phyloP scores from a whole-genome alignment of 2,113 vertebrate genomes.

The Microtus ochrogaster region DNA sequence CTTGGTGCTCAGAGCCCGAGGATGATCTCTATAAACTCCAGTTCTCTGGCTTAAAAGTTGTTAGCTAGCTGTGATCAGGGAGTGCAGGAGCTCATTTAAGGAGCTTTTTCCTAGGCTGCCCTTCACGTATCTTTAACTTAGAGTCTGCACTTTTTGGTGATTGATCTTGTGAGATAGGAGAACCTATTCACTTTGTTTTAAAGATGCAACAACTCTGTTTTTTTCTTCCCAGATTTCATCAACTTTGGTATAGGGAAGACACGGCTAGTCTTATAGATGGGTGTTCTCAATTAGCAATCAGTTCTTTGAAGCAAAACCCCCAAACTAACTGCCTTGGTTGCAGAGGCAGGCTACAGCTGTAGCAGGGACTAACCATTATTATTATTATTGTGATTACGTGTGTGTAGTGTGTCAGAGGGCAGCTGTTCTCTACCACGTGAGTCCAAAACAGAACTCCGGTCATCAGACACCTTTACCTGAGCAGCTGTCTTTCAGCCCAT shows the following conservation, averaged over 20 bases:
- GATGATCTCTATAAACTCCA: not conserved
- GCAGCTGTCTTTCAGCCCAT: not conserved
- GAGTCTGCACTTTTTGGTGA: not conserved
- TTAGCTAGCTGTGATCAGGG: not conserved
- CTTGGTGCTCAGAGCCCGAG: not conserved
- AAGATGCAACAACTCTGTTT: not conserved
- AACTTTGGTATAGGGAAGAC: not conserved
- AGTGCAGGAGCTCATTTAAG: not conserved
- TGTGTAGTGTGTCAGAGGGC: not conserved
- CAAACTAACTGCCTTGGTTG: no score
- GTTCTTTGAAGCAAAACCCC: conserved; percentile 38
- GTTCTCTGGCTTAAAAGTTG: not conserved
- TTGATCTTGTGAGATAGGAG: not conserved
- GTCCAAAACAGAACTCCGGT: not conserved
- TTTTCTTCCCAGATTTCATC: not conserved
- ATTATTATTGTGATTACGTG: not conserved
- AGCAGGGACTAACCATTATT: not conserved
- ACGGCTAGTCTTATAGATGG: not conserved
- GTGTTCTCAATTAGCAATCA: not conserved
- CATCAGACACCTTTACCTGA: not conserved
- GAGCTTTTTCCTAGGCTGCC: not conserved
- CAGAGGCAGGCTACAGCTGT: no score
- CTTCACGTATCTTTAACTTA: not conserved
- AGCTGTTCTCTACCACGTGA: not conserved
- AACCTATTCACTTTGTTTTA: not conserved